These are phyloP conservation scores for Thalassaphorura encarpata DNA, from an alignment of 1,140 invertebrate genomes.

Conservation along the genomic window DNA sequence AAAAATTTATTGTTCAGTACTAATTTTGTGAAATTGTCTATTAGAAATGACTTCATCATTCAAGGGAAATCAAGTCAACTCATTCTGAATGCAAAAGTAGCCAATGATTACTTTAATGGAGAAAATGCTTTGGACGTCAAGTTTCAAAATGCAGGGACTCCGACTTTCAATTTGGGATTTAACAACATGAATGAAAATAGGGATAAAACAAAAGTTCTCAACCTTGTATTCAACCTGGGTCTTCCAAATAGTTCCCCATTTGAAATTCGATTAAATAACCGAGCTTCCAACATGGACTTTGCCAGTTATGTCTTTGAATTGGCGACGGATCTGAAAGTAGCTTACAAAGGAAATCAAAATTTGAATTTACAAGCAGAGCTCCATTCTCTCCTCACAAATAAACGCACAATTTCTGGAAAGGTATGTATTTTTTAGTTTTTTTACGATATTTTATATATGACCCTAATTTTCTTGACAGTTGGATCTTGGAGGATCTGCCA, in stretches of 20 bases:
- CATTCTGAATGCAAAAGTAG: conserved; percentile 10
- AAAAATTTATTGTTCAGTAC: not conserved
- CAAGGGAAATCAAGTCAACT: conserved; percentile 6
- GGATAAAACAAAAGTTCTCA: not conserved
- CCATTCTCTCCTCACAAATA: conserved; percentile 16
- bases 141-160: not conserved
- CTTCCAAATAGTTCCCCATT: conserved; percentile 14
- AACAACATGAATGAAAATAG: conserved; percentile 12
- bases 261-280: conserved; percentile 13
- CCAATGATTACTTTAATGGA: conserved; percentile 16
- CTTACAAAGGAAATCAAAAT: conserved; percentile 15
- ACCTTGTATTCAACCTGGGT: conserved; percentile 4
- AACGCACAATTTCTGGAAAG: conserved; percentile 12
- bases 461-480: conserved; percentile 10
- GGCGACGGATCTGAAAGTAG: conserved; percentile 14
- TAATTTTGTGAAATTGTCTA: not conserved
- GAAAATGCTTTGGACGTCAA: conserved; percentile 11
- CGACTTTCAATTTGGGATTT: conserved; percentile 2
- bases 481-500: conserved; percentile 6
- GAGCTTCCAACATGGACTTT: conserved; percentile 13
- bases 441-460: no score
- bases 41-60: conserved; percentile 20
- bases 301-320: conserved; percentile 16
- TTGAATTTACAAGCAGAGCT: conserved; percentile 13
- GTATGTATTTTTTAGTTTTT: no score